Percentiles rank a stretch among this genome's conserved stretches.
phyloP scores from a whole-genome alignment of 2,888 invertebrate species.

The Drosophila yooni region DNA sequence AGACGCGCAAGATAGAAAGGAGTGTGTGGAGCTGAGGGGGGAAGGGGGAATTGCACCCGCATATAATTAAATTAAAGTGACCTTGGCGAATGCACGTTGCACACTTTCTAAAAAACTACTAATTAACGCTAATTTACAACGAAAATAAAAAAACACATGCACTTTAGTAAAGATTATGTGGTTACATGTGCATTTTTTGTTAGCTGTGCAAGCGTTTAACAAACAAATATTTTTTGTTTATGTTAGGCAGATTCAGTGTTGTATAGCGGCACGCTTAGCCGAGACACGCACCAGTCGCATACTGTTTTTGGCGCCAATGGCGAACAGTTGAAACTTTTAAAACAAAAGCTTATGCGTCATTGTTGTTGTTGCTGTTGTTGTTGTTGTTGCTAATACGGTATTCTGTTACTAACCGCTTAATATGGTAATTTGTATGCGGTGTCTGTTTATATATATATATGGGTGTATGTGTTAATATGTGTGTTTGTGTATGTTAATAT shows the following conservation, averaged over 20 bases:
- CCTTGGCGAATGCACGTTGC: constrained; percentile 29
- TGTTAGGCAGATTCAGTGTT: constrained; percentile 32
- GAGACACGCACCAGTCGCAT: constrained; percentile 48
- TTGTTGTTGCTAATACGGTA: constrained; percentile 25
- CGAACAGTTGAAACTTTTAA: constrained; percentile 22
- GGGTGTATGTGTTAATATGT: constrained; percentile 21
- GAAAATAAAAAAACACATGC: constrained; percentile 3
- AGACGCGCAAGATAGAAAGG: background rate
- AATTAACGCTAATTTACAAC: constrained; percentile 16
- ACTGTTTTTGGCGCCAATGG: constrained; percentile 29
- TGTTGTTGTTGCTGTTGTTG: constrained; percentile 26
- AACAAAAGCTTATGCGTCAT: constrained; percentile 28
- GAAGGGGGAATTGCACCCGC: background rate
- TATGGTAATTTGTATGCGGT: constrained; percentile 67
- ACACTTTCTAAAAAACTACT: background rate
- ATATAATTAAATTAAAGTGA: constrained; percentile 19
- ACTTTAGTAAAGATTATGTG: constrained; percentile 1
- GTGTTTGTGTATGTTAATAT: constrained; percentile 29
- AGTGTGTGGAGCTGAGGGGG: background rate
- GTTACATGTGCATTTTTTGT: constrained; percentile 16
- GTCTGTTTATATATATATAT: background rate
- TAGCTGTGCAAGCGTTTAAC: background rate
- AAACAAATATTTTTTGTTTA: constrained; percentile 43
- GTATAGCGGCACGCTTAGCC: constrained; percentile 41
- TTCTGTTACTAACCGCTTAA: constrained; percentile 50